Evolutionary conservation across 2,888 invertebrate species (phyloP), one percentile per base, ranked within the genome.

Genomic region (Conus canariensis): DNA sequence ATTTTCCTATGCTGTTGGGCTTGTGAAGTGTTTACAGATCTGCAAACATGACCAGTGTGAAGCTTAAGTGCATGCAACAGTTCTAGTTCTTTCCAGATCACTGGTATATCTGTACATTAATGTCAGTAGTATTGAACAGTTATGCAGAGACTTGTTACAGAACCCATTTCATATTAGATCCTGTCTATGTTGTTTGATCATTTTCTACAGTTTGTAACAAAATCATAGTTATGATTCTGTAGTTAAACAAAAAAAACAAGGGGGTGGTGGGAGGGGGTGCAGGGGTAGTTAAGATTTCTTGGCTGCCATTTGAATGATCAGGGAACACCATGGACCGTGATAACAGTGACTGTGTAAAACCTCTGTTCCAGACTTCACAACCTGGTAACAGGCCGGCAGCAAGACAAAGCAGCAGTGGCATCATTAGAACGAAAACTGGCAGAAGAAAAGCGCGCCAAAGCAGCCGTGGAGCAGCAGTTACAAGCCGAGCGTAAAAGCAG

Each of bases 401-500:
- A 97, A 93, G 99, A 98, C 96, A 98, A 98, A 96, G 98, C 98
- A 95, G 64, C 64, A 93, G 97, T 98, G 93, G 97, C 97, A 77
- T 95, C 97, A 96, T 93, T 98, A 94, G 99, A 99, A 97, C 97
- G 98, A 93, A 97, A 98, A 92, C 97, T 99, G 92, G 97, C 97
- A 85, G 99, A 99, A 92, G 99, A 99, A 96, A 97, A 98, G 87
- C 98, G 98, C 93, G 97, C 97, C 94, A 97, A 98, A 94, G 97
- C 97, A 88, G 97, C 97, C 59, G 96, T 97, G 67, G 98, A 98
- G 95, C 97, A 97, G 88, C 98, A 98, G 95, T 96, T 98, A 91
- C 97, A 97, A 92, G 97, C 97, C 91, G 98, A 98, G 95, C 97
- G 98, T 93, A 98, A 98, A 95, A 97, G 97, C 64, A 97, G 98